Conservation (phyloP, 2,888 invertebrate species). For the Drosophila rubida region DNA sequence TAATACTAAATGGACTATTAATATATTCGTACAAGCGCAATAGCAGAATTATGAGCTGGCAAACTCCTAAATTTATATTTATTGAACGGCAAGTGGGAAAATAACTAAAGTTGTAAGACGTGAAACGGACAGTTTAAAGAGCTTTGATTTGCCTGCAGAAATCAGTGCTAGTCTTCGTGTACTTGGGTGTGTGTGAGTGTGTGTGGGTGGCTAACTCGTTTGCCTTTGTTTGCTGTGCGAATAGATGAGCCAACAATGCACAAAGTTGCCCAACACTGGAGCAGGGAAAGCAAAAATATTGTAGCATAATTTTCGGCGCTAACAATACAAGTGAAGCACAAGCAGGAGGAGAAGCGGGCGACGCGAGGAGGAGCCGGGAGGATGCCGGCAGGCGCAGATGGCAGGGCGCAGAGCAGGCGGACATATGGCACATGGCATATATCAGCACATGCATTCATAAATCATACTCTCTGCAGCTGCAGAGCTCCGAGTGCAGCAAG, state of each 20-base stretch:
- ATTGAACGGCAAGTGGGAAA: slow-evolving; percentile 5
- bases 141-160: slow-evolving; percentile 61
- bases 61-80: slow-evolving; percentile 14
- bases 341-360: not conserved
- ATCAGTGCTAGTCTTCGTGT: slow-evolving; percentile 34
- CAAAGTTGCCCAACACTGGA: slow-evolving; percentile 42
- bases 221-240: slow-evolving; percentile 67
- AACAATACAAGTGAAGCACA: slow-evolving; percentile 59
- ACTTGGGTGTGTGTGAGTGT: slow-evolving; percentile 22
- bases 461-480: slow-evolving; percentile 75
- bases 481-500: slow-evolving; percentile 63
- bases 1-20: no score
- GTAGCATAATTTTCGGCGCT: slow-evolving; percentile 77
- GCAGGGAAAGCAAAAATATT: slow-evolving; percentile 60
- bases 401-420: slow-evolving; percentile 33
- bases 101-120: slow-evolving; percentile 6
- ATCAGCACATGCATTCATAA: slow-evolving; percentile 80
- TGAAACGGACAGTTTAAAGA: slow-evolving; percentile 69
- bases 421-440: slow-evolving; percentile 77
- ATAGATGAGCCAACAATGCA: slow-evolving; percentile 71
- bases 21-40: not conserved
- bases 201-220: slow-evolving; percentile 57
- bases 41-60: not conserved
- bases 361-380: not conserved
- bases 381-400: not conserved